These are phyloP conservation scores for Colletes collaris DNA, from an alignment of 2,888 invertebrate genomes.

Conservation along the genomic window DNA sequence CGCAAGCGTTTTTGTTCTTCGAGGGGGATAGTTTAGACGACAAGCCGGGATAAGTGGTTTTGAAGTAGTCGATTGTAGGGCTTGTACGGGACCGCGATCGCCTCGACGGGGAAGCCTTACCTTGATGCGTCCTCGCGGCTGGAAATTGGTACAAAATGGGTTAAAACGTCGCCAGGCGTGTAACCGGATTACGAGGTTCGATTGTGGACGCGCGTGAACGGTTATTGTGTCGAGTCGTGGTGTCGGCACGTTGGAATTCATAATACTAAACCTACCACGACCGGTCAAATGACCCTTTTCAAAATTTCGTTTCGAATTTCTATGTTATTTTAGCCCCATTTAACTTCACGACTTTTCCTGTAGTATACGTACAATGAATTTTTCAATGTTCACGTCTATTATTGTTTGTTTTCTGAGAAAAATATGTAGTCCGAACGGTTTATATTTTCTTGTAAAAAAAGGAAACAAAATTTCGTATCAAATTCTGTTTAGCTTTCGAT, in stretches of 20 bases:
- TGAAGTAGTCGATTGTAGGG: slow-evolving; percentile 31
- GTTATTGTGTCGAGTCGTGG: not conserved
- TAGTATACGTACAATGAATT: no score
- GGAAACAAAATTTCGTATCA: no score
- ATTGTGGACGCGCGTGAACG: slow-evolving; percentile 22
- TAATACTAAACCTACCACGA: no score
- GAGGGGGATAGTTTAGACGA: not conserved
- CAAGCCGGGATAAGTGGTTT: slow-evolving; percentile 12
- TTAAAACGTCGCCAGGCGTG: slow-evolving; percentile 36
- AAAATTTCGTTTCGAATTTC: no score
- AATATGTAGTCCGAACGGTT: no score
- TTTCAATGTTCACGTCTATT: no score
- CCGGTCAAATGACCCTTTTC: no score
- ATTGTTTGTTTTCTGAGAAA: no score
- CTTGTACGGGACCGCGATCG: slow-evolving; percentile 26
- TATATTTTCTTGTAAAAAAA: no score
- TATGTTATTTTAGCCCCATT: no score
- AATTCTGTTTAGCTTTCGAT: no score
- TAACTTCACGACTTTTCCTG: no score
- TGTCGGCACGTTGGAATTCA: not conserved
- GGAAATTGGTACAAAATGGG: slow-evolving; percentile 44
- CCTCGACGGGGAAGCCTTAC: slow-evolving; percentile 39
- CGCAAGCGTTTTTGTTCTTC: slow-evolving; percentile 30
- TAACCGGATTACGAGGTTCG: slow-evolving; percentile 45
- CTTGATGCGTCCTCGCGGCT: slow-evolving; percentile 31